Percentiles rank a stretch among this genome's conserved stretches.
These are phyloP conservation scores for Rhinolophus ferrumequinum DNA, from an alignment of 2,113 vertebrate species.

Conservation along the genomic window DNA sequence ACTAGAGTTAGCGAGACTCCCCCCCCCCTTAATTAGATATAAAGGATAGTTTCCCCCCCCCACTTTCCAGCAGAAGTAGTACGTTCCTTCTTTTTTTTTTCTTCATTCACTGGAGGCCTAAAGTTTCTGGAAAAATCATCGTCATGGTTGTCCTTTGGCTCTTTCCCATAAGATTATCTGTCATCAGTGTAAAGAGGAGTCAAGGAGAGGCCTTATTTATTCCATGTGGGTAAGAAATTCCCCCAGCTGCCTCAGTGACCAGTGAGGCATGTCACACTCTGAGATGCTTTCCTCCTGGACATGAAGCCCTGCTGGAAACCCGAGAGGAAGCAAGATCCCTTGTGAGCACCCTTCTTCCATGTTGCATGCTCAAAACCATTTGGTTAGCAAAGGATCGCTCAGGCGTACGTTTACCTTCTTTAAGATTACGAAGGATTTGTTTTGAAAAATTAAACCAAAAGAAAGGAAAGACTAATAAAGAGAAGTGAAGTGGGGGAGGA, in stretches of 20 bases:
- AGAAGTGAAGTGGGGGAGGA: constrained; percentile 21
- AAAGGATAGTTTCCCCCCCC: not conserved
- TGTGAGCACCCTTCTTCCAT: not conserved
- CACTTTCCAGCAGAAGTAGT: constrained; percentile 7
- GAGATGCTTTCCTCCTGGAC: not conserved
- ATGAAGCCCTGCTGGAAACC: not conserved
- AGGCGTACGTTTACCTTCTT: constrained; percentile 48
- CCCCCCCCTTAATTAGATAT: not conserved
- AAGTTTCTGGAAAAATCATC: constrained; percentile 50
- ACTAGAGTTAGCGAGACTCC: not conserved
- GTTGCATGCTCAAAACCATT: not conserved
- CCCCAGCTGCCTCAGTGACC: not conserved
- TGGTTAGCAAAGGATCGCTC: not conserved
- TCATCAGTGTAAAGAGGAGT: constrained; percentile 52
- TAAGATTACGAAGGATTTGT: constrained; percentile 46
- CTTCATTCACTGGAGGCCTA: constrained; percentile 21
- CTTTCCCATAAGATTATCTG: constrained; percentile 44
- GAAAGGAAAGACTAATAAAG: constrained; percentile 22
- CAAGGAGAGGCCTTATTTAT: constrained; percentile 46
- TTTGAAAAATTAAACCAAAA: constrained; percentile 45
- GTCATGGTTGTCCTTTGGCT: constrained; percentile 41
- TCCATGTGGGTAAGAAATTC: constrained; percentile 43
- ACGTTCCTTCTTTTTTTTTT: constrained; percentile 32
- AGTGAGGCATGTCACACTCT: not conserved
- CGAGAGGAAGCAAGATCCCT: not conserved